phyloP scores from a whole-genome alignment of 2,888 invertebrate species.

The Epirrhoe alternata region DNA sequence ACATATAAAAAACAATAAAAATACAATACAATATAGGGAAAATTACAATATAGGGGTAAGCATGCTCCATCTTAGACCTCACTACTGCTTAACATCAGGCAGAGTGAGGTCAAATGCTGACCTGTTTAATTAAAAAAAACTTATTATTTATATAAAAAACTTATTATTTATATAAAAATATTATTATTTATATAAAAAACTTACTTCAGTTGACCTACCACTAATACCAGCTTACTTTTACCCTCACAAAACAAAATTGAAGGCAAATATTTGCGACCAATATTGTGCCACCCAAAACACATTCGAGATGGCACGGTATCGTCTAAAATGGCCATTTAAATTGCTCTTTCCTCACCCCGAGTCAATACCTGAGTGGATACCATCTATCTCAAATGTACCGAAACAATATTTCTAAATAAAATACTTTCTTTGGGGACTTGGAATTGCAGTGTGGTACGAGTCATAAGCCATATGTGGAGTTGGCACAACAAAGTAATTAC shows the following conservation, averaged over 20 bases:
- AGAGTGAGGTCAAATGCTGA: too few relatives aligned
- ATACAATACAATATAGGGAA: too few relatives aligned
- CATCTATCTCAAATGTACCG: conserved; percentile 65
- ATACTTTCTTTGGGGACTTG: conserved; percentile 64
- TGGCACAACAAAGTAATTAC: too few relatives aligned
- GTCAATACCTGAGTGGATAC: conserved; percentile 64
- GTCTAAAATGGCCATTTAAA: conserved; percentile 58
- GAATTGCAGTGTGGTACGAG: conserved; percentile 41
- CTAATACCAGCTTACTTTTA: neutral
- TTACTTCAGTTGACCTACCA: neutral
- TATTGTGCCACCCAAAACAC: conserved; percentile 11
- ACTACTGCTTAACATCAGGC: too few relatives aligned
- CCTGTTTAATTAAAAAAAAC: too few relatives aligned
- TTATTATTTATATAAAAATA: too few relatives aligned
- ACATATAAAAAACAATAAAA: too few relatives aligned
- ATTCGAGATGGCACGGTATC: conserved; percentile 12
- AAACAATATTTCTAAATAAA: conserved; percentile 82
- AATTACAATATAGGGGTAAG: too few relatives aligned
- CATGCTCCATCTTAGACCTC: too few relatives aligned
- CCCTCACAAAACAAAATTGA: neutral
- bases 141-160: too few relatives aligned
- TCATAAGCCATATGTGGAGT: too few relatives aligned
- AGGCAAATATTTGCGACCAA: conserved; percentile 2
- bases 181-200: too few relatives aligned
- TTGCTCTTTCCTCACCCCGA: conserved; percentile 55